Evolutionary conservation across 2,113 vertebrate genomes (phyloP), one percentile per base, ranked within the genome.

Genomic region (Candoia aspera): DNA sequence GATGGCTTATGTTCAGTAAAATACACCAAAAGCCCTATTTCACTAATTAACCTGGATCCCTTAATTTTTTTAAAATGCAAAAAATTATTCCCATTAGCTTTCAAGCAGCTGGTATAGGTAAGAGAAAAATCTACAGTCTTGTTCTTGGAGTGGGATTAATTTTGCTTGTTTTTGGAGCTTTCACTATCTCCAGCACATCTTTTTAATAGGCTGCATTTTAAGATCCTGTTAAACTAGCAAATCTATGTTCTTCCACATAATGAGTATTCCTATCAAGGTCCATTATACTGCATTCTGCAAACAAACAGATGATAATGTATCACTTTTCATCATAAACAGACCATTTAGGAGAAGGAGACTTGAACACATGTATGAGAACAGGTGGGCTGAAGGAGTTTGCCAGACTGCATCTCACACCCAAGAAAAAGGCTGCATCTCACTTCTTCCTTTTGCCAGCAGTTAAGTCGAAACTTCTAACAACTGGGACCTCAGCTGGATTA

Each of bases 21-120:
- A 8, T 6, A 23, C 1, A 90, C 86, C 42, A 57, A 42, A 55
- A 93, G 64, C 90, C 84, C 86, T 19, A 26, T 55, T 53, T 33
- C 60, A 53, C 4, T 90, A 84, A 94, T 90, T 57, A 93, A 95
- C 93, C 92, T 96, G 87, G 94, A 87, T 93, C 68, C 5, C 29
- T 90, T 91, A 93, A 23, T 59, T 85, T 37, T 54, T 93, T 54
- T n/a, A 62, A 84, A n/a, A 64, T 87, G 53, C 62, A 92, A 33
- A 60, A 86, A 91, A 24, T 6, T 33, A 73, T 54, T 87, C 46
- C 84, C 87, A 85, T 60, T 95, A 92, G 58, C 3, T 2, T 54
- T 87, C 91, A 94, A 86, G 55, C 92, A 96, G 90, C 92, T 95
- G 92, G 84, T 92, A 26, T 23, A 58, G 73, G 58, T 89, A 92